Base-by-base conservation (phyloP, 2,888 invertebrate species). In the Drosophila parthenogenetica region DNA sequence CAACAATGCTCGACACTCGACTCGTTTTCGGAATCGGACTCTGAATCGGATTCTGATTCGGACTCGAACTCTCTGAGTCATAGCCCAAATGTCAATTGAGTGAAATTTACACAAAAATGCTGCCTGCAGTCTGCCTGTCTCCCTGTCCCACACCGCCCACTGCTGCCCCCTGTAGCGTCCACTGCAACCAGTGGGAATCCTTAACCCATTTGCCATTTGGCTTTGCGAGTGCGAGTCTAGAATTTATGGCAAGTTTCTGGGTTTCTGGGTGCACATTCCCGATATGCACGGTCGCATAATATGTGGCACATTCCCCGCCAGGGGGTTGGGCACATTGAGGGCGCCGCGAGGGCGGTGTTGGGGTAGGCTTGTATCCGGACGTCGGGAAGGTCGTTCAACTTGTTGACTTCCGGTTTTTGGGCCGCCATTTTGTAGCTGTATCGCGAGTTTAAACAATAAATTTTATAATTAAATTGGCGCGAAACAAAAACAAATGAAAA, bases 391-490 rank as follows among this genome's bases (percentile, higher is more conserved):
- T 85, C 87, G 73, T 87, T 89, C 85, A 89, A 85, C 85, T 81
- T 77, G 85, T 70, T 87, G 69, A 87, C 85, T 84, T 86, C 85
- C 85, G 85, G 73, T 53, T 69, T 70, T 68, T 66, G 61, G 65
- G 72, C 48, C 73, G 85, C 87, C 85, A 89, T 89, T 89, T 85
- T 89, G 80, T 77, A 69, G 75, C 72, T 74, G 16, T 68, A 81
- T 40, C 74, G 67, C 76, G 55, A 81, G 64, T 74, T 87, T 68
- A 72, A 82, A 84, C 89, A 87, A 87, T 89, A 86, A 86, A 86
- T 89, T 89, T 74, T 85, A 69, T 86, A 89, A 86, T 86, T 84
- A 86, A 89, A 89, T 81, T 84, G 82, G 74, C 64, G 87, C 72
- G 76, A 86, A 79, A 72, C 66, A 40, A 67, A 67, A 77, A 66